These are phyloP conservation scores for Chloroceryle inda DNA, from an alignment of 2,797 vertebrate genomes.

Conservation along the genomic window DNA sequence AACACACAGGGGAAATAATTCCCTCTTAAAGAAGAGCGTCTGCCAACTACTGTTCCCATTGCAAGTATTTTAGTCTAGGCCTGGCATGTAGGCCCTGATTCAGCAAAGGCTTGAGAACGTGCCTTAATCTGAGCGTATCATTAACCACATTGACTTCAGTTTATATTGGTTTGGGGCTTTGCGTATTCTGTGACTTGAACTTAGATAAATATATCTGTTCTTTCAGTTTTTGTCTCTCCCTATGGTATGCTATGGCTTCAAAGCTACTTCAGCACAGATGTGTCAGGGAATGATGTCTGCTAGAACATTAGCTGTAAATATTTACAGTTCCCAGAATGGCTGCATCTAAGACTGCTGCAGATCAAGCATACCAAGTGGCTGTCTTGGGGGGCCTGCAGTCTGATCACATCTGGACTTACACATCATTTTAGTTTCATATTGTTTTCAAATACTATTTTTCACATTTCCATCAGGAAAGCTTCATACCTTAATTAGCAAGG, in stretches of 20 bases:
- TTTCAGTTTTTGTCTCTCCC: background rate
- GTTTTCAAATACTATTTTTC: background rate
- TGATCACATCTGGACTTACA: background rate
- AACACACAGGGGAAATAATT: slow-evolving; percentile 63
- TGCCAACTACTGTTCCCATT: slow-evolving; percentile 43
- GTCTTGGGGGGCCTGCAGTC: background rate
- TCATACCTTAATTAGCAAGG: background rate
- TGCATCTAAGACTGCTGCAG: background rate
- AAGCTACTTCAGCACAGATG: background rate
- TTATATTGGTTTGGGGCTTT: background rate
- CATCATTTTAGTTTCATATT: background rate
- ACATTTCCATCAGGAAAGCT: background rate
- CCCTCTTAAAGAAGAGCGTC: background rate
- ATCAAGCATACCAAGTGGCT: background rate
- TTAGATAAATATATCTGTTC: background rate
- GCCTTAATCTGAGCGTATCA: background rate
- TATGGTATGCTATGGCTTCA: background rate
- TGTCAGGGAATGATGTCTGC: background rate
- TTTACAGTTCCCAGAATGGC: background rate
- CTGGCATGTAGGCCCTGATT: background rate
- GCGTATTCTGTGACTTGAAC: background rate
- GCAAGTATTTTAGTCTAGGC: background rate
- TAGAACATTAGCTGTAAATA: background rate
- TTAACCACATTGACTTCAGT: background rate
- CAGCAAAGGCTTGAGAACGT: background rate